Conservation (phyloP, 2,797 vertebrate species). For the Enteromius mattozi region DNA sequence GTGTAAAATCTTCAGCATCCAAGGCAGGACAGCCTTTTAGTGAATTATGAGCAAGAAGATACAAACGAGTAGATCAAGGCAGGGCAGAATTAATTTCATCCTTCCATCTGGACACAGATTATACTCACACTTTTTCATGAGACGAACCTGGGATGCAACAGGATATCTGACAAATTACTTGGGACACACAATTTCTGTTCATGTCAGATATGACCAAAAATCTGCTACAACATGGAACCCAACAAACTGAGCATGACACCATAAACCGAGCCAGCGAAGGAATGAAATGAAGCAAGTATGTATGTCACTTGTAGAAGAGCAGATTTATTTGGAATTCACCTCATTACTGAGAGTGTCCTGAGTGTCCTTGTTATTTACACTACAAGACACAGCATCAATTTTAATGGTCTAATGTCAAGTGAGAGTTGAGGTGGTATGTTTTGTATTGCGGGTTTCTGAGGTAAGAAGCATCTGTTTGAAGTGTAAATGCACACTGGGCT, state of each 20-base stretch:
- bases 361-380: conserved; percentile 36
- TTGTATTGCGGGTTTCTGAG: background rate
- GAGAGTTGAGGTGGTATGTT: background rate
- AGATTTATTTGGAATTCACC: conserved; percentile 15
- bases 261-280: background rate
- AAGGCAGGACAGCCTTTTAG: background rate
- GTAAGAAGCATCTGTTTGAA: conserved; percentile 3
- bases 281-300: background rate
- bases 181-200: conserved; percentile 45
- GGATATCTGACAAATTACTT: conserved; percentile 53
- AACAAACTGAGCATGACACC: conserved; percentile 37
- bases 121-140: background rate
- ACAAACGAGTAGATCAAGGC: conserved; percentile 17
- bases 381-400: conserved; percentile 17
- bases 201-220: conserved; percentile 38
- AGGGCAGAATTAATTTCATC: conserved; percentile 9
- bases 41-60: conserved; percentile 19
- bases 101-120: conserved; percentile 22
- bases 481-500: background rate
- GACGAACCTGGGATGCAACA: conserved; percentile 16
- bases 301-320: background rate
- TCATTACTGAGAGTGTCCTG: conserved; percentile 25
- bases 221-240: conserved; percentile 20
- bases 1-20: background rate
- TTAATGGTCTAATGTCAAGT: conserved; percentile 5